Conservation (phyloP, 2,888 invertebrate genomes). For the Mesochorus sp. region DNA sequence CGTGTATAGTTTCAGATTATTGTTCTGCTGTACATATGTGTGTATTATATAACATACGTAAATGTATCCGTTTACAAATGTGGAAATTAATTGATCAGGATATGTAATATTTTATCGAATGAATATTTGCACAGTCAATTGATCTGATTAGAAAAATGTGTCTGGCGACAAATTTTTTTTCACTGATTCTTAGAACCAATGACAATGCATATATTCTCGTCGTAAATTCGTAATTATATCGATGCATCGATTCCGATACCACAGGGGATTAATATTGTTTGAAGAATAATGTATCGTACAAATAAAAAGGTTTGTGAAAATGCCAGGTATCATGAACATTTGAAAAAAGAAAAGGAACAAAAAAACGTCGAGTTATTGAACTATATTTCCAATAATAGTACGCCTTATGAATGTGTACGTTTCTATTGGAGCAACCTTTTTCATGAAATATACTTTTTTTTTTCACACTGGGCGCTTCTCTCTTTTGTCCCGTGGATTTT, state of each 20-base stretch:
- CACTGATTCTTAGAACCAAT: neutral
- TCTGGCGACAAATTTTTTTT: neutral
- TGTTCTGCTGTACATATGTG: neutral
- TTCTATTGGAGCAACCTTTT: conserved; percentile 30
- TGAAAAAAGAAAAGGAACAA: no score
- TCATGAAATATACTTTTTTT: conserved; percentile 17
- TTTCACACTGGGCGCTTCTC: neutral
- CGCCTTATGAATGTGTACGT: neutral
- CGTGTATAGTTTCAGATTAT: conserved; percentile 23
- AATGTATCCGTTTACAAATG: no score
- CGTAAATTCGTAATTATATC: neutral
- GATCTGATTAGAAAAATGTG: no score
- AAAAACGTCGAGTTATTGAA: conserved; percentile 1
- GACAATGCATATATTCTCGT: neutral
- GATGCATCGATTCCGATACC: neutral
- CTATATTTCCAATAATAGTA: neutral
- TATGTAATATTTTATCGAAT: neutral
- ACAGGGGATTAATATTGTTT: neutral
- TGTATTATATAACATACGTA: neutral
- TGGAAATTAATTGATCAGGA: neutral
- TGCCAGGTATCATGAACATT: neutral
- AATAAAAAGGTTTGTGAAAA: neutral
- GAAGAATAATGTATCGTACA: neutral
- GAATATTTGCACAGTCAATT: no score
- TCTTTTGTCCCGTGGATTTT: conserved; percentile 22